Conservation (phyloP, 2,888 invertebrate species). For the Carabus problematicus region DNA sequence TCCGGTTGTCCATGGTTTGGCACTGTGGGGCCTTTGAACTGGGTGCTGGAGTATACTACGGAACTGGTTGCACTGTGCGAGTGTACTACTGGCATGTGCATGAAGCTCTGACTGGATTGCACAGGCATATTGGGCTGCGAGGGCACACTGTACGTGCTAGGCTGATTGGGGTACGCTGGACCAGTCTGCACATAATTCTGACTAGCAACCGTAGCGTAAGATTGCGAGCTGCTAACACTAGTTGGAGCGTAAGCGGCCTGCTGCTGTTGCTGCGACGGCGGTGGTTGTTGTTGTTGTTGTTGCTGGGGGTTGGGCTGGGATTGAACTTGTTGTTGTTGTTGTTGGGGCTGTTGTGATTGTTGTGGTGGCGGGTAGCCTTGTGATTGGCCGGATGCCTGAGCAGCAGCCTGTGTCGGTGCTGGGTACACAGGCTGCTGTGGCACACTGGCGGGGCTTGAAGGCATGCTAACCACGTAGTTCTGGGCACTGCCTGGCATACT, state of each 20-base stretch:
- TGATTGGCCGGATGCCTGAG: conserved; percentile 6
- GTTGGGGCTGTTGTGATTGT: conserved; percentile 24
- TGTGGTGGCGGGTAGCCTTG: conserved; percentile 3
- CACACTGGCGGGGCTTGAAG: conserved; percentile 59
- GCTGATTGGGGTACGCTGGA: conserved; percentile 66
- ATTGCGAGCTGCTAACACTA: conserved; percentile 55
- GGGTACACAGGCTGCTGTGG: conserved; percentile 44
- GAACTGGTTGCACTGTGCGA: conserved; percentile 58
- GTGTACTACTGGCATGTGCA: conserved; percentile 63
- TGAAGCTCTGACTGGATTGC: conserved; percentile 64
- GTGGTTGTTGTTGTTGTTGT: conserved; percentile 60
- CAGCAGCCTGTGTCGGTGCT: conserved; percentile 10
- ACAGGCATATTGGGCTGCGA: conserved; percentile 66
- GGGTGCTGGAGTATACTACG: conserved; percentile 6
- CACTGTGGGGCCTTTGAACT: background rate
- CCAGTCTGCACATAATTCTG: conserved; percentile 64
- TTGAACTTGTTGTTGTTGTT: conserved; percentile 61
- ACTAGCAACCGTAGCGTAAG: conserved; percentile 58
- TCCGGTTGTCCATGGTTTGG: conserved; percentile 14
- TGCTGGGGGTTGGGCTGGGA: conserved; percentile 59
- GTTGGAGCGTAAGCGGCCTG: conserved; percentile 13
- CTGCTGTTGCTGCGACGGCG: conserved; percentile 28
- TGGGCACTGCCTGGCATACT: conserved; percentile 58
- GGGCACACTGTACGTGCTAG: conserved; percentile 62
- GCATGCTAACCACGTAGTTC: conserved; percentile 49